Evolutionary conservation across 2,888 invertebrate species (phyloP).

Genomic region (Capitulum mitella): DNA sequence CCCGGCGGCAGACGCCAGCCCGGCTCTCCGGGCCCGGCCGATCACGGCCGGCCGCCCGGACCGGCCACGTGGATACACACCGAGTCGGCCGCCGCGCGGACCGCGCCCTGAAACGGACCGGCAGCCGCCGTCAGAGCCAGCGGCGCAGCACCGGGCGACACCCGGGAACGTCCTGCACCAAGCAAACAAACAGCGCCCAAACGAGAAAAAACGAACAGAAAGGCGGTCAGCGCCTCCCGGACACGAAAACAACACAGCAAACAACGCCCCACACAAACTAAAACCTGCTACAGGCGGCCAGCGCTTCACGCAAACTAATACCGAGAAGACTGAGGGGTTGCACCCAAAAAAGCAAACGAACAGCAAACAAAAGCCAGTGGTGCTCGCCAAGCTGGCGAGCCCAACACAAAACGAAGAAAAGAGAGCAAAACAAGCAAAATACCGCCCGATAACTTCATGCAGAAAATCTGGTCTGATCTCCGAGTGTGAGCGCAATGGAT

Average conservation of each 20-base stretch:
- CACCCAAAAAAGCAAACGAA: too few species aligned
- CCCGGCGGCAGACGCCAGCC: neutral
- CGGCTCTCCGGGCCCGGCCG: too few species aligned
- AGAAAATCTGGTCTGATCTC: too few species aligned
- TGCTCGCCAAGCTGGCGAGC: too few species aligned
- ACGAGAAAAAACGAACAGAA: too few species aligned
- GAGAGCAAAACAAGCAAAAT: too few species aligned
- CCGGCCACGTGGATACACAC: neutral
- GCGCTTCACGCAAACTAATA: neutral
- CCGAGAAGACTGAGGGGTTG: too few species aligned
- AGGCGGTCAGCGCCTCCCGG: neutral
- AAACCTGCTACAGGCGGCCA: neutral
- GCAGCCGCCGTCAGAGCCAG: neutral
- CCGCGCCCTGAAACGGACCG: neutral
- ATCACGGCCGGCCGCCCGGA: neutral
- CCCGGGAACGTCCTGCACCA: too few species aligned
- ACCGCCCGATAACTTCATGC: too few species aligned
- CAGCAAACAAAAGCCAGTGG: too few species aligned
- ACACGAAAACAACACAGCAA: neutral
- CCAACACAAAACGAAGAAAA: neutral
- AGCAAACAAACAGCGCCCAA: too few species aligned
- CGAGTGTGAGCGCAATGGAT: too few species aligned
- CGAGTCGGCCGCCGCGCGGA: neutral
- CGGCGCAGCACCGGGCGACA: neutral
- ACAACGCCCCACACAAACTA: neutral